Evolutionary conservation across 2,888 invertebrate species (phyloP), one percentile per base, ranked within the genome.

Genomic region (Volucella zonaria): DNA sequence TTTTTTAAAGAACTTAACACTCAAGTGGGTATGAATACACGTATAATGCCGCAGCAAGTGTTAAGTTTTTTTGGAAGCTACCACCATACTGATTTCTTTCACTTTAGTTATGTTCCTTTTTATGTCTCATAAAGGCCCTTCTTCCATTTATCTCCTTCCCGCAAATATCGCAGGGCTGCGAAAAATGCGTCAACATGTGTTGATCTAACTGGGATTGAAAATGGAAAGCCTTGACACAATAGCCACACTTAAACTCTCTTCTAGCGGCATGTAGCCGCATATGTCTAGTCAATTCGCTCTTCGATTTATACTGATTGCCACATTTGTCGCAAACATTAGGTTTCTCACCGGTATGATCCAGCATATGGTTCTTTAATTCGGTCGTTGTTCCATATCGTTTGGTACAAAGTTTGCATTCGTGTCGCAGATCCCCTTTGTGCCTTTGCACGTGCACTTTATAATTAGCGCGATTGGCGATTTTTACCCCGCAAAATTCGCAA

Each of bases 371-470:
- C 14, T 78, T 86, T 40, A 86, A 43, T 15, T 82, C 82, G 0
- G 75, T 62, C 10, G 70, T 78, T 8, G 78, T 86, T 1, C 74
- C 82, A 10, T 67, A 15, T 3, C 78, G 74, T 31, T 86, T 78
- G 18, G 75, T 75, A 47, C 86, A 86, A 38, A 78, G 42, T 0
- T 67, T 56, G 49, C 86, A 86, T 38, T 86, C 78, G 31, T 86
- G 78, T 1, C 70, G 45, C 9, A 75, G 75, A 14, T 75, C 62
- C 3, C 82, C 78, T 3, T 74, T 86, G 66, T 86, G 86, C 10
- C 86, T 47, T n/a, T 74, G 78, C n/a, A 86, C 56, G n/a, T 86
- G 86, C 11, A 86, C 86, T 4, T 56, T 54, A 56, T 86, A 86
- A 51, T 86, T 86, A 10, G 81, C 78, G 14, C 75, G 78, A 42